Evolutionary conservation across 2,888 invertebrate species (phyloP).

Genomic region (Tenthredo livida): DNA sequence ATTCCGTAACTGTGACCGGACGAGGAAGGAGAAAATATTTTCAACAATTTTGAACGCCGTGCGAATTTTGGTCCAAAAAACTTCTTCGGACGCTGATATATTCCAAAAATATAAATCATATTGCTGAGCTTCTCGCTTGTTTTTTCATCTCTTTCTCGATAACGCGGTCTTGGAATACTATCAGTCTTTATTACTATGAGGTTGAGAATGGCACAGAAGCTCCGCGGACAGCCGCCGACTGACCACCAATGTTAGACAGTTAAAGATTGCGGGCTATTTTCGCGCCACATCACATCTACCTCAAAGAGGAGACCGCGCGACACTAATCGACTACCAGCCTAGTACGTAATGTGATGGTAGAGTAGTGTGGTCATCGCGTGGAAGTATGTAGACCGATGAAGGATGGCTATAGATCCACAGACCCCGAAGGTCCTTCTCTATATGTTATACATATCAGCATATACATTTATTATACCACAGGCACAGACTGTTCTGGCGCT

Average conservation of each 20-base stretch:
- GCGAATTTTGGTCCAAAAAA: neutral
- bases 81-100: neutral
- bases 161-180: neutral
- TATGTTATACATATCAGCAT: neutral
- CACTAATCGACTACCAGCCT: constrained; percentile 25
- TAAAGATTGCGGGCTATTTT: constrained; percentile 46
- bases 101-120: no score
- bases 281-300: constrained; percentile 29
- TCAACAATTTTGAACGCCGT: neutral
- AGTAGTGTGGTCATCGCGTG: constrained; percentile 25
- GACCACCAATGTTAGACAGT: constrained; percentile 11
- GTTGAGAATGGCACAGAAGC: constrained; percentile 14
- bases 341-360: constrained; percentile 19
- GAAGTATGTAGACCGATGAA: constrained; percentile 28
- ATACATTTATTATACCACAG: neutral
- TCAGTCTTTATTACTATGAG: neutral
- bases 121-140: neutral
- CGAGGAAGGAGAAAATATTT: constrained; percentile 7
- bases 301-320: constrained; percentile 40
- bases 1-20: neutral
- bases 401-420: constrained; percentile 16
- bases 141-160: neutral
- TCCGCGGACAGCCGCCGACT: neutral
- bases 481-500: constrained; percentile 15
- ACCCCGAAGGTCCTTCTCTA: constrained; percentile 19